Base-by-base conservation (phyloP, 2,113 vertebrate genomes). In the Cavia aperea region DNA sequence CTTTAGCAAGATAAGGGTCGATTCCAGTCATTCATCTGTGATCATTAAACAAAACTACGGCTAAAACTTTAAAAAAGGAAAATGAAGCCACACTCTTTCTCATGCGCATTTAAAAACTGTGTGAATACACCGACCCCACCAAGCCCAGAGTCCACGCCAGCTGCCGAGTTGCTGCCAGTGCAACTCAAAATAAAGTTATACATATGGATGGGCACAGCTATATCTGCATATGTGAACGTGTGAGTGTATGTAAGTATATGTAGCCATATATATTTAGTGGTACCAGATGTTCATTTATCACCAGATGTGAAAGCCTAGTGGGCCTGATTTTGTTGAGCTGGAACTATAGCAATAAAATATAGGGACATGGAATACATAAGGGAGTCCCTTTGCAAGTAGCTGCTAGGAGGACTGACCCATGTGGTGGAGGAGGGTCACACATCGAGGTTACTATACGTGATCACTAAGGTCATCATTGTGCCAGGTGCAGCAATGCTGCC, bases 241-340 rank as follows among this genome's bases (percentile, higher is more conserved):
- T 1, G 7, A 16, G 36, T 13, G 9, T 18, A 8, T 18, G 56
- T 6, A 18, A 0, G 54, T 26, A 0, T 7, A 29, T 0, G 13
- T 5, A 29, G 3, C 12, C 14, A 8, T 14, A 36, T 13, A 49
- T 15, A 72, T 56, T 24, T 33, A 70, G 60, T 11, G 1, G 43
- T 3, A 2, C 73, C 58, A 31, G 54, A 51, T 58, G 73, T 23
- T 15, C 81, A 18, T 66, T 88, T 49, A 3, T 70, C 36, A 51
- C 13, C 58, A 33, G 87, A 26, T 39, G 51, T 29, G 6, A 51
- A 49, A 39, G 14, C 39, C 49, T 46, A 51, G 1, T 0, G 4
- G 12, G 39, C 23, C 51, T 72, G 81, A 60, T 33, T 60, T 87
- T 29, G 39, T 23, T 19, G 31, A 5, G 15, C 0, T 33, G 65